Evolutionary conservation across 2,797 vertebrate species (phyloP).

Genomic region (Lerista edwardsae): DNA sequence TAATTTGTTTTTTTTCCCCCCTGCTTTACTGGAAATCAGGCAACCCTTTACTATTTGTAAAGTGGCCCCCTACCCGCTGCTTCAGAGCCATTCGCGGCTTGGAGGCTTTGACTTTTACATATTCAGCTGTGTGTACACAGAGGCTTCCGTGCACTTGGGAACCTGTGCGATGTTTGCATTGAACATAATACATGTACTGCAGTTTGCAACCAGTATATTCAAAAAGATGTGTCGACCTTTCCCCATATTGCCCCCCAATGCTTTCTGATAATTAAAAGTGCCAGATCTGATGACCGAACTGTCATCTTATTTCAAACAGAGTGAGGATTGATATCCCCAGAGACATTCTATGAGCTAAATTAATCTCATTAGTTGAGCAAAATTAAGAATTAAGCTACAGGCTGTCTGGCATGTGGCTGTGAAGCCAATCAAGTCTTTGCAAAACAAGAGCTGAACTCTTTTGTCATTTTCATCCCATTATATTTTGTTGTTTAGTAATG

Average conservation of each 20-base stretch:
- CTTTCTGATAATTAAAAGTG: neutral
- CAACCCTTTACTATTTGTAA: neutral
- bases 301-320: constrained; percentile 10
- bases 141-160: too few relatives aligned
- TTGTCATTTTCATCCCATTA: constrained; percentile 23
- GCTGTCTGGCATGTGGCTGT: neutral
- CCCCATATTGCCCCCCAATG: neutral
- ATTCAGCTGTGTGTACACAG: too few relatives aligned
- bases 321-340: neutral
- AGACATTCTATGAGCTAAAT: constrained; percentile 15
- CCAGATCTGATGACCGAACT: neutral
- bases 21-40: neutral
- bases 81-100: too few relatives aligned
- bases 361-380: constrained; percentile 33
- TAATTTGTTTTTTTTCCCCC: constrained; percentile 17
- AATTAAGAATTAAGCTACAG: constrained; percentile 29
- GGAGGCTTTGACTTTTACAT: too few relatives aligned
- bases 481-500: neutral
- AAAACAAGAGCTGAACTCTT: neutral
- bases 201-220: neutral
- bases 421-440: constrained; percentile 13
- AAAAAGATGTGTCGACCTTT: neutral
- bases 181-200: too few relatives aligned
- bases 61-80: too few relatives aligned
- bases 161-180: too few relatives aligned